Percentiles rank a stretch among this genome's conserved stretches.
phyloP scores from a whole-genome alignment of 2,888 invertebrate genomes.

The Carcina quercana region DNA sequence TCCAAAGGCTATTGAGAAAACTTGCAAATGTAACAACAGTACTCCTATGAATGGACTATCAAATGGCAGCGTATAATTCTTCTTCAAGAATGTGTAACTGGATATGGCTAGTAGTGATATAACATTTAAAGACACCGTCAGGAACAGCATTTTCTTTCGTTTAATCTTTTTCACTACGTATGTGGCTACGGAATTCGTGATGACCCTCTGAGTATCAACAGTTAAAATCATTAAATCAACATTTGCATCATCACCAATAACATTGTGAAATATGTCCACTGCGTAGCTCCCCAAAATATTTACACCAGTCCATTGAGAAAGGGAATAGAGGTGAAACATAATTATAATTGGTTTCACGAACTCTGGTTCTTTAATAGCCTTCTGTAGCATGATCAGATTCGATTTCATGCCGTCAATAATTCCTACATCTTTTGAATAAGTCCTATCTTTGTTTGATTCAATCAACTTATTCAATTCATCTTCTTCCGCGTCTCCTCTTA shows the following conservation, averaged over 20 bases:
- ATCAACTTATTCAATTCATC: conserved; percentile 54
- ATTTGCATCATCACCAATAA: conserved; percentile 73
- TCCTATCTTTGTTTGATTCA: conserved; percentile 27
- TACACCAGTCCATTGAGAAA: conserved; percentile 78
- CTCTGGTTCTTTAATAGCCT: conserved; percentile 44
- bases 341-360: conserved; percentile 74
- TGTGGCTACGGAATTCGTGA: conserved; percentile 74
- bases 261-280: conserved; percentile 70
- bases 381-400: conserved; percentile 5
- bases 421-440: too few relatives aligned
- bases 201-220: conserved; percentile 74
- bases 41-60: conserved; percentile 57
- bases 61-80: conserved; percentile 26
- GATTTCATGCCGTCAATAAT: conserved; percentile 13
- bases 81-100: conserved; percentile 40
- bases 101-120: conserved; percentile 69
- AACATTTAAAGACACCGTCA: conserved; percentile 70
- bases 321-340: conserved; percentile 75
- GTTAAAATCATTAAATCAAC: conserved; percentile 77
- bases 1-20: conserved; percentile 71
- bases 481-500: conserved; percentile 64
- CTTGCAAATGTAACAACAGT: conserved; percentile 66
- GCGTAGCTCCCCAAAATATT: conserved; percentile 80
- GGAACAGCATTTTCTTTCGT: conserved; percentile 73
- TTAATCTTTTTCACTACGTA: conserved; percentile 72